Evolutionary conservation across 2,888 invertebrate genomes (phyloP).

Genomic region (Bedellia somnulentella): DNA sequence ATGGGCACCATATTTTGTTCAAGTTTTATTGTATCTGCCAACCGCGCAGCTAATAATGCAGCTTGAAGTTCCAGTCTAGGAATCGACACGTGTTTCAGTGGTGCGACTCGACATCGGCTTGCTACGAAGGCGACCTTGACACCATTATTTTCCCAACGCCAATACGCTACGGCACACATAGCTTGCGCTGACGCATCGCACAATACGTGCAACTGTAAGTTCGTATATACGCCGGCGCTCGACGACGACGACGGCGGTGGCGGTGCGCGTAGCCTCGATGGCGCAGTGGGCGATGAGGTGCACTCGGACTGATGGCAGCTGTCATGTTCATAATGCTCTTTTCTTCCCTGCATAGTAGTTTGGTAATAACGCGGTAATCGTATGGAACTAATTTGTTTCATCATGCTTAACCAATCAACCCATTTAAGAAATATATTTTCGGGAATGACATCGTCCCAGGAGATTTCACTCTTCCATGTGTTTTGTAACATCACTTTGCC

Average conservation of each 20-base stretch:
- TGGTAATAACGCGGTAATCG: neutral
- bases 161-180: no score
- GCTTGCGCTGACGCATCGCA: no score
- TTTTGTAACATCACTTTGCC: conserved; percentile 14
- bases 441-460: conserved; percentile 11
- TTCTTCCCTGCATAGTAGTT: neutral
- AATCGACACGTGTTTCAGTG: neutral
- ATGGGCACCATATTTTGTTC: neutral
- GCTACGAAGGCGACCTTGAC: neutral
- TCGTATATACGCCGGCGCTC: no score
- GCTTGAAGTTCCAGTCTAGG: conserved; percentile 1
- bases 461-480: conserved; percentile 8
- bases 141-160: no score
- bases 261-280: no score
- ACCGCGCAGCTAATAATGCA: neutral
- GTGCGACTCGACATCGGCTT: neutral
- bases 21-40: neutral
- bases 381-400: no score
- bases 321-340: no score
- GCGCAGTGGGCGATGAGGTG: no score
- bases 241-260: no score
- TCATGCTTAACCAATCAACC: conserved; percentile 8
- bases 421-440: conserved; percentile 5
- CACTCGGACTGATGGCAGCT: no score
- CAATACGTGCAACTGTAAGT: no score